Evolutionary conservation across 23 tunicate species (phyloP), one percentile per base, ranked within the genome.

Genomic region (Halocynthia aurantium): DNA sequence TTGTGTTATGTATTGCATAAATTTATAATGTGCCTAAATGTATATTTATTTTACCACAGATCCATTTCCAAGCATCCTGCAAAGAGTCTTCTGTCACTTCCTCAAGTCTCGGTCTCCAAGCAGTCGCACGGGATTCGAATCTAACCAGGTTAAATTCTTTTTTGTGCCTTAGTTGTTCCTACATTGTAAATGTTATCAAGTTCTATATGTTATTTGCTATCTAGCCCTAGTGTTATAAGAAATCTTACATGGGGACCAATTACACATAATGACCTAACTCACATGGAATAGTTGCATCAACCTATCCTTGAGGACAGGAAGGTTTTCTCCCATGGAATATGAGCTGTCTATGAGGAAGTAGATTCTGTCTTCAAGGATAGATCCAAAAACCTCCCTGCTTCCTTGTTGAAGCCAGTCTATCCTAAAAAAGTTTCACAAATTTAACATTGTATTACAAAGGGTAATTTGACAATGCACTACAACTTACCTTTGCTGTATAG

Each of bases 331-430:
- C 98, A 92, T 92, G 19, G 98, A 92, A 53, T 77, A 73, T 58
- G 98, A 92, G 13, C 92, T 84, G 65, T 92, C 98, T 51, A 92
- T 92, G 21, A 92, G 67, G 18, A 92, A 87, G 62, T 86, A 92
- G 44, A 92, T 83, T 68, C 84, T 87, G 55, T 92, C 91, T 78
- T 92, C 98, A 7, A 92, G 57, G 17, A 92, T 86, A 52, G 92
- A 81, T 52, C 98, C 98, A 77, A 92, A 92, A 7, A 92, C 98
- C 62, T 92, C 98, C 57, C 93, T 53, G 51, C 98, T 92, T 8
- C 98, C 98, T 82, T 92, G 98, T 57, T 86, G 93, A 52, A 92
- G 54, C 98, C 98, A 92, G 73, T 92, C 88, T 52, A 92, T 78
- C 55, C 98, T 92, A 67, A 10, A 15, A 22, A 72, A 51, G 15